These are phyloP conservation scores for Patiria miniata DNA, from an alignment of 35 echinoderm and acorn worm genomes.

Conservation along the genomic window DNA sequence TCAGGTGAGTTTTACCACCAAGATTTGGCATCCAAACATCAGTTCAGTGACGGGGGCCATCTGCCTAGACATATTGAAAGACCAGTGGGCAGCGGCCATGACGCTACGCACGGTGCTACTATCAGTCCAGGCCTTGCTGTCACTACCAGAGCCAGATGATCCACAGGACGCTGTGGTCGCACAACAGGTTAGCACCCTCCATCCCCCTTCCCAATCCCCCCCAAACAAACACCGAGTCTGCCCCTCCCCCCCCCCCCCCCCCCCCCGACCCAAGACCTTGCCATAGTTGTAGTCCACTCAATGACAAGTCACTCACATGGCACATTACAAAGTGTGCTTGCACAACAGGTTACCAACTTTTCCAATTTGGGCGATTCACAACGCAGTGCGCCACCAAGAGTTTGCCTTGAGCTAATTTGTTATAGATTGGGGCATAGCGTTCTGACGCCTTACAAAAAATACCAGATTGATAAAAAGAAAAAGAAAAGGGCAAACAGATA, in stretches of 20 bases:
- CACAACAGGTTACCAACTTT: too few relatives aligned
- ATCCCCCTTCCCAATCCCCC: too few relatives aligned
- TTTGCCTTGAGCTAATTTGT: too few relatives aligned
- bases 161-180: constrained; percentile 99
- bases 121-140: constrained; percentile 92
- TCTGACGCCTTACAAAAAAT: too few relatives aligned
- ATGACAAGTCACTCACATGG: too few relatives aligned
- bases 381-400: too few relatives aligned
- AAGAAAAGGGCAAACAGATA: too few relatives aligned
- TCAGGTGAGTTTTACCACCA: constrained; percentile 92
- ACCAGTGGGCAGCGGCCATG: constrained; percentile 99
- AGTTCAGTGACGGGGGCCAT: constrained; percentile 97
- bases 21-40: constrained; percentile 99
- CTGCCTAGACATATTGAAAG: constrained; percentile 94
- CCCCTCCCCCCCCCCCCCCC: not conserved
- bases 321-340: too few relatives aligned
- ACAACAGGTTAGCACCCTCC: constrained; percentile 68
- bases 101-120: constrained; percentile 96
- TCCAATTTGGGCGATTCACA: too few relatives aligned
- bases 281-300: not conserved
- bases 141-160: constrained; percentile 91
- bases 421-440: too few relatives aligned
- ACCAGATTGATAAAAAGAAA: too few relatives aligned
- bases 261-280: too few relatives aligned
- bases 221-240: not conserved